phyloP scores from a whole-genome alignment of 2,113 vertebrate species.

The Tapirus terrestris region DNA sequence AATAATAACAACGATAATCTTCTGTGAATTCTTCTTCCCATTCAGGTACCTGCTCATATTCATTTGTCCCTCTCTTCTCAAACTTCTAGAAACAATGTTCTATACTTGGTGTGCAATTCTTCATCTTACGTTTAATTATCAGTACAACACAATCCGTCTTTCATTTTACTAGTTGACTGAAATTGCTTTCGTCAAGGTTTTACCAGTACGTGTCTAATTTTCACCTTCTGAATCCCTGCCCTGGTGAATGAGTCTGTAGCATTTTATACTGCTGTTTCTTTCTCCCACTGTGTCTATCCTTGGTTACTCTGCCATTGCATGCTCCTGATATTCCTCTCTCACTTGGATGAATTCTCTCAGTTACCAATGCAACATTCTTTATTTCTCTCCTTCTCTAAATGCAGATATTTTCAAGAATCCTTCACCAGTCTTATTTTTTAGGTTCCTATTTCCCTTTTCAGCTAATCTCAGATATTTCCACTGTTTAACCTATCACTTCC shows the following conservation, averaged over 20 bases:
- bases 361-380: background rate
- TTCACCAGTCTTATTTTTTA: background rate
- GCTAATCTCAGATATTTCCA: background rate
- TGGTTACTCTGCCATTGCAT: background rate
- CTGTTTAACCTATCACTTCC: background rate
- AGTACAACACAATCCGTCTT: background rate
- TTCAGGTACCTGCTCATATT: background rate
- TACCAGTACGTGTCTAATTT: background rate
- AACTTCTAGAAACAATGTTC: background rate
- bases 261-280: background rate
- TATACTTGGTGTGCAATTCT: background rate
- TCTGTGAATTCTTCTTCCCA: background rate
- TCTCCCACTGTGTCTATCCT: background rate
- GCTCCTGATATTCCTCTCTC: background rate
- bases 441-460: background rate
- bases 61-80: background rate
- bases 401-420: background rate
- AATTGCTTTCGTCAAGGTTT: background rate
- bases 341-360: background rate
- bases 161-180: background rate
- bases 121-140: background rate
- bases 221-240: background rate
- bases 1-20: background rate
- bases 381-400: slow-evolving; percentile 24
- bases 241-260: background rate